These are phyloP conservation scores for Picathartes gymnocephalus DNA, from an alignment of 2,113 vertebrate genomes.

Conservation along the genomic window DNA sequence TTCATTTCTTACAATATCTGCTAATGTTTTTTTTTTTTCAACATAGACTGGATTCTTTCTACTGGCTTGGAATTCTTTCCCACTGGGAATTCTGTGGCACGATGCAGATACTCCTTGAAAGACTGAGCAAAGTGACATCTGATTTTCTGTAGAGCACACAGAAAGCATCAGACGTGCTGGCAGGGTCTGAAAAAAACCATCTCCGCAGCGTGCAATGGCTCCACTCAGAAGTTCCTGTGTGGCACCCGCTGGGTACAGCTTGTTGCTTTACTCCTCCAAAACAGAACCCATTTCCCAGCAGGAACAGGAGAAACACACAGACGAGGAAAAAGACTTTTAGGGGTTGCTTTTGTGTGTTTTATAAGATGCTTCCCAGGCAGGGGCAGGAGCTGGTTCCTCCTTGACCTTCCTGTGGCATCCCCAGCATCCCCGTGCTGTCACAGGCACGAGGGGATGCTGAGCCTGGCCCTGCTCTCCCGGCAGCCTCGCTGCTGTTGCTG, in stretches of 20 bases:
- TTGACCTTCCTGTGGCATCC: not conserved
- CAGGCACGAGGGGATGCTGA: accelerated
- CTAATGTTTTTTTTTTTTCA: not conserved
- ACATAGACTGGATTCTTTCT: not conserved
- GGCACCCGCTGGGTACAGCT: not conserved
- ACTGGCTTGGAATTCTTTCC: not conserved
- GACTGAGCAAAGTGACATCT: not conserved
- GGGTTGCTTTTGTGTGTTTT: not conserved
- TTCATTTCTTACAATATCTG: not conserved
- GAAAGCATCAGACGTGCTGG: not conserved
- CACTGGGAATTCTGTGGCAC: not conserved
- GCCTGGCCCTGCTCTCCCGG: not conserved
- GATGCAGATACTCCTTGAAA: not conserved
- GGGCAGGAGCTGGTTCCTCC: not conserved
- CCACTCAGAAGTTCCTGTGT: not conserved
- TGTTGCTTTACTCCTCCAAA: not conserved
- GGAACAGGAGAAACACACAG: not conserved
- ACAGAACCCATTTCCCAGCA: not conserved
- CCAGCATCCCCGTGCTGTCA: not conserved
- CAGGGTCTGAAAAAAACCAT: not conserved
- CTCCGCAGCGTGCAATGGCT: not conserved
- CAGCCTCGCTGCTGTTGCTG: not conserved
- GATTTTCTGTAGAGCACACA: not conserved
- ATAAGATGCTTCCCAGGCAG: not conserved
- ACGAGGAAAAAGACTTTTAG: not conserved